Base-by-base conservation (phyloP, 2,113 vertebrate genomes). In the Naja naja region DNA sequence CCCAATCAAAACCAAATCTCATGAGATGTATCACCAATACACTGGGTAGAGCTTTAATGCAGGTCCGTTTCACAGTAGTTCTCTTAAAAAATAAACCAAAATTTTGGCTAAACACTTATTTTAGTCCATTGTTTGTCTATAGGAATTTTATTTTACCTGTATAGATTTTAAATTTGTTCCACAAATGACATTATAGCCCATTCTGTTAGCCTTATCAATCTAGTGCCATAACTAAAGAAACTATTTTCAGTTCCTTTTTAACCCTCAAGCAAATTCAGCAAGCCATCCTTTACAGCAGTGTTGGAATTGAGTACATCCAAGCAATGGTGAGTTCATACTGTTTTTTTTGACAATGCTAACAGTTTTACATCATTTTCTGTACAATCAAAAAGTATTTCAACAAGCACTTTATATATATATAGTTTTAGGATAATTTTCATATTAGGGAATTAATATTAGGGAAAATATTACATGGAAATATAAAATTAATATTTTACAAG, bases 1-100 rank as follows among this genome's bases (percentile, higher is more conserved):
- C 99, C 99, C 99, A 99, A 94, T 99, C 99, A 92, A 99, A 99
- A 94, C 99, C 99, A 89, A 99, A 99, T 90, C 99, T 98, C 99
- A 99, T 99, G 60, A 99, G 98, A 95, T 99, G 99, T 94, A 99
- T 99, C 86, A 99, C 99, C 95, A 99, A 97, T 81, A 99, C 98
- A 39, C 98, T 99, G 55, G 99, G 99, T 23, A 99, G 97, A 58
- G 99, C 99, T 94, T 99, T 99, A 95, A 99, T 99, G 90, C 99
- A 99, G 0, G 99, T 99, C 69, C 99, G 98, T 95, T 99, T 99
- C 96, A 99, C 99, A 60, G 99, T 99, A 94, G 99, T 99, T 96
- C 99, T 98, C 99, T 99, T 97, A 88, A 97, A 81, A 97, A 93
- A 97, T 69, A 94, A 54, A 94, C 96, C 88, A 94, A 18, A 47